Evolutionary conservation across 2,113 vertebrate species (phyloP).

Genomic region (Eonycteris spelaea): DNA sequence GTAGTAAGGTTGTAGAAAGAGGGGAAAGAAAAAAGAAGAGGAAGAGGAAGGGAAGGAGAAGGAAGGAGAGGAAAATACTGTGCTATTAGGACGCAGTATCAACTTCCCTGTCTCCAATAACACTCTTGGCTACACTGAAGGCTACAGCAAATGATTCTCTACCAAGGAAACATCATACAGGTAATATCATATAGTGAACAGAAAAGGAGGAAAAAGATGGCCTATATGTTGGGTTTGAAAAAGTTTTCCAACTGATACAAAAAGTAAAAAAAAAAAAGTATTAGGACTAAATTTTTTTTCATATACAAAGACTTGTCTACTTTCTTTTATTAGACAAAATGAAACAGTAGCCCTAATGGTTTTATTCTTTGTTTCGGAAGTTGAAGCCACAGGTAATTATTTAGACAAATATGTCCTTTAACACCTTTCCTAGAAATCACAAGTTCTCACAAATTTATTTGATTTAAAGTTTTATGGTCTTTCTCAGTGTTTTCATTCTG

Average conservation of each 20-base stretch:
- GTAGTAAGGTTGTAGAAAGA: neutral
- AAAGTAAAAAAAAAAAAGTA: neutral
- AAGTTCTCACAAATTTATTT: neutral
- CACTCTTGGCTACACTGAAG: neutral
- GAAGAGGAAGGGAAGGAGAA: neutral
- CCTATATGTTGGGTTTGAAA: neutral
- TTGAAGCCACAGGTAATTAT: neutral
- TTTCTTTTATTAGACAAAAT: neutral
- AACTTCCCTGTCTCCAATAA: neutral
- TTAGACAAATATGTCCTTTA: neutral
- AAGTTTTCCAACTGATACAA: neutral
- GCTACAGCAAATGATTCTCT: neutral
- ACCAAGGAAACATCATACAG: neutral
- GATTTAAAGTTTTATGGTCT: neutral
- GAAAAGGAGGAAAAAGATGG: neutral
- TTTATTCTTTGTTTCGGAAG: constrained; percentile 31
- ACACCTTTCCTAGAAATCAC: neutral
- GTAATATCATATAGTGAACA: neutral
- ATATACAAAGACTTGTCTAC: neutral
- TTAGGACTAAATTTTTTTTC: neutral
- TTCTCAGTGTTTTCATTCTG: constrained; percentile 1
- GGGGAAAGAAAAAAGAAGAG: neutral
- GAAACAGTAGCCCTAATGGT: neutral
- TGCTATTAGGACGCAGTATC: neutral
- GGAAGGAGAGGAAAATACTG: neutral